Evolutionary conservation across 2,797 vertebrate species (phyloP).

Genomic region (Ciconia nigra): DNA sequence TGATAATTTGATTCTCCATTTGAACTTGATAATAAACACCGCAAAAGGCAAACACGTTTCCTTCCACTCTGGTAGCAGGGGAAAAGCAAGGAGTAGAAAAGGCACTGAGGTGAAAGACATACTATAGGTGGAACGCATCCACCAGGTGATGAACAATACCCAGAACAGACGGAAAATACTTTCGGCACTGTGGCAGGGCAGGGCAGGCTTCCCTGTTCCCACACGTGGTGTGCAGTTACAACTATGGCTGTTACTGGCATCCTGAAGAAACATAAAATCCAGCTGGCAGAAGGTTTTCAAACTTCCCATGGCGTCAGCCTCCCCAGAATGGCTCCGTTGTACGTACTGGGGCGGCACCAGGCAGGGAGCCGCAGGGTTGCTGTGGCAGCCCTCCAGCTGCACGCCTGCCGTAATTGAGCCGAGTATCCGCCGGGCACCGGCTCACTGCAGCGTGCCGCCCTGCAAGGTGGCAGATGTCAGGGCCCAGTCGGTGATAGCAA

Average conservation of each 20-base stretch:
- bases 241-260: not conserved
- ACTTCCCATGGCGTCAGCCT: not conserved
- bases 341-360: not conserved
- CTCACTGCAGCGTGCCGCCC: not conserved
- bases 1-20: not conserved
- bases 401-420: not conserved
- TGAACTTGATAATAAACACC: not conserved
- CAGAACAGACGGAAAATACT: not conserved
- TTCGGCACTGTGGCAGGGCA: not conserved
- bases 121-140: not conserved
- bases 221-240: not conserved
- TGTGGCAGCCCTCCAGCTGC: not conserved
- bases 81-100: not conserved
- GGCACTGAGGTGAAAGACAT: not conserved
- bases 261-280: not conserved
- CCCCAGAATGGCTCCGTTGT: not conserved
- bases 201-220: not conserved
- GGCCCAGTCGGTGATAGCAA: fast-evolving
- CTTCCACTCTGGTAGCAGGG: not conserved
- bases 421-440: fast-evolving
- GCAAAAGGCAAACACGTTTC: not conserved
- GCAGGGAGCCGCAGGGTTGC: not conserved
- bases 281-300: not conserved
- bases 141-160: not conserved
- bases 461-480: not conserved